Percentiles rank a stretch among this genome's conserved stretches.
Evolutionary conservation across 2,888 invertebrate genomes (phyloP).

Genomic region (Cataglyphis albicans): DNA sequence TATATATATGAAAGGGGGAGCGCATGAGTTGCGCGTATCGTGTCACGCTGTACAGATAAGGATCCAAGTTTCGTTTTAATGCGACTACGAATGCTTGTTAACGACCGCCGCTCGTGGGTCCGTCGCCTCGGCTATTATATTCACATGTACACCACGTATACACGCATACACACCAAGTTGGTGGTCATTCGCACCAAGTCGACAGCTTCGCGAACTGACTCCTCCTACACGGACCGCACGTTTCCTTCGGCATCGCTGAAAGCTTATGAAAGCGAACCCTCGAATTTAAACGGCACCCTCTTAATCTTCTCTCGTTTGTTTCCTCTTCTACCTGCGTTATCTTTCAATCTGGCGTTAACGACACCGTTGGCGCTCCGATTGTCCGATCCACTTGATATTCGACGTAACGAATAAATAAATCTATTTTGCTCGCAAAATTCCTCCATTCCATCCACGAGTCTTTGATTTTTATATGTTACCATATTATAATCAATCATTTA

Average conservation of each 20-base stretch:
- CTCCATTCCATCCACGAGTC: neutral
- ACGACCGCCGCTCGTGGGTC: constrained; percentile 62
- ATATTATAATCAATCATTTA: neutral
- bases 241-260: constrained; percentile 51
- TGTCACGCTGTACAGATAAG: constrained; percentile 78
- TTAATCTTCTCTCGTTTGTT: constrained; percentile 63
- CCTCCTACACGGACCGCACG: constrained; percentile 53
- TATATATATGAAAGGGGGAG: neutral
- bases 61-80: constrained; percentile 74
- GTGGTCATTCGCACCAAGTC: constrained; percentile 44
- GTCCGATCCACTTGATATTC: constrained; percentile 42
- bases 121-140: constrained; percentile 62
- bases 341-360: constrained; percentile 45
- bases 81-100: constrained; percentile 69
- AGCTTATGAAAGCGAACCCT: constrained; percentile 56
- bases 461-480: neutral
- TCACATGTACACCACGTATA: constrained; percentile 17
- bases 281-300: constrained; percentile 62
- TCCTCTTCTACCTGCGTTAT: constrained; percentile 54
- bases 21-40: constrained; percentile 69
- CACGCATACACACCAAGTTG: constrained; percentile 19
- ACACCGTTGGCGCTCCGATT: constrained; percentile 39
- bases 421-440: constrained; percentile 1
- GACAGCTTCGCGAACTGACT: constrained; percentile 54
- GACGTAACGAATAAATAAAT: constrained; percentile 19